Base-by-base conservation (phyloP, 2,888 invertebrate genomes). In the Aporophyla lueneburgensis region DNA sequence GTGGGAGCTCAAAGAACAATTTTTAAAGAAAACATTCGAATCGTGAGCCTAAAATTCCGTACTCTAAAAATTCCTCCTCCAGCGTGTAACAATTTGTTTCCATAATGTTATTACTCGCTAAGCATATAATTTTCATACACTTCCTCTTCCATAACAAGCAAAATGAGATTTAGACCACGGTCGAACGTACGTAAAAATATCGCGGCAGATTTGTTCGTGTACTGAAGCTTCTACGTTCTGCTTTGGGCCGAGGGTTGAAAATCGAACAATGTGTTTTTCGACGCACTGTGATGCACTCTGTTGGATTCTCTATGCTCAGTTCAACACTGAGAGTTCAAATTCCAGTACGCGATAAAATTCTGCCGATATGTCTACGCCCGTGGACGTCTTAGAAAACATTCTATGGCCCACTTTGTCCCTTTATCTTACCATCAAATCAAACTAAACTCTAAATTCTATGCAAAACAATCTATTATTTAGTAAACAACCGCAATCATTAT, bases 391-490 rank as follows among this genome's bases (percentile, higher is more conserved):
- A 33, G 33, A 2, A 61, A 70, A 81, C 46, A 73, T 43, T 80
- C 4, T 69, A 46, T 21, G 14, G 24, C 71, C 61, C 65, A 59
- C 65, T 53, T 54, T 56, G n/a, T 54, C 27, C 51, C n/a, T 24
- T 51, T 54, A 82, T 71, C 66, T 49, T 40, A 24, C 43, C 83
- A 74, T 65, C 65, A 71, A 63, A 61, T 74, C 68, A 84, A 71
- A 79, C 69, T 69, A 65, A 49, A 59, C 68, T 62, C 51, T 79
- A 86, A 88, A 84, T 78, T 76, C 58, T 74, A 68, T 51, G 75
- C 59, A 67, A 72, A 84, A 88, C 65, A 80, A 79, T 87, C 49
- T 70, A 82, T 85, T 85, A 87, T 88, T 87, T 78, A 88, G 74
- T 75, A 69, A 71, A 76, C 76, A 74, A 68, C 79, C 71, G 58